These are phyloP conservation scores for Elmis aenea DNA, from an alignment of 2,888 invertebrate genomes.

Conservation along the genomic window DNA sequence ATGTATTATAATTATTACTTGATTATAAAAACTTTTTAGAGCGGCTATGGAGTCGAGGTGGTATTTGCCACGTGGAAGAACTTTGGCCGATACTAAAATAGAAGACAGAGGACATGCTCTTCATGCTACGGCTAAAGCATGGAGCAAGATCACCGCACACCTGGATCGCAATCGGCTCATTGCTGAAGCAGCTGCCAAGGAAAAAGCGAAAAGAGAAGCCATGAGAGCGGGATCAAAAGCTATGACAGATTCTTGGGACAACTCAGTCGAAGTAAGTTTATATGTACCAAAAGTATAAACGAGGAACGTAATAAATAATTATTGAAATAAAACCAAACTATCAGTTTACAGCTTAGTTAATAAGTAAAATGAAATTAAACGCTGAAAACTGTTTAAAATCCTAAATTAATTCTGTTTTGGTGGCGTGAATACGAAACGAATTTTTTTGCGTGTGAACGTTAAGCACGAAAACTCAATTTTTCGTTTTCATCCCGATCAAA, in stretches of 20 bases:
- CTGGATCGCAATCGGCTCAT: constrained; percentile 35
- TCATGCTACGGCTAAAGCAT: constrained; percentile 34
- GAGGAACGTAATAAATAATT: too few relatives aligned
- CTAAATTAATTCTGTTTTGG: too few relatives aligned
- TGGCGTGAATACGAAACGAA: too few relatives aligned
- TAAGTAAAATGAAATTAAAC: too few relatives aligned
- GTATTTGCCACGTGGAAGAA: constrained; percentile 39
- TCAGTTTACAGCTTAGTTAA: too few relatives aligned
- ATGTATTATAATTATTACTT: too few relatives aligned
- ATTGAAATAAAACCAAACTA: too few relatives aligned
- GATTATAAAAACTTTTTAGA: too few relatives aligned
- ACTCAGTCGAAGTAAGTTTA: constrained; percentile 40
- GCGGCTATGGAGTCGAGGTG: constrained; percentile 37
- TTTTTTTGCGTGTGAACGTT: too few relatives aligned
- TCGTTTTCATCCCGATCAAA: too few relatives aligned
- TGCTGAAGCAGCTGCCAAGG: constrained; percentile 37
- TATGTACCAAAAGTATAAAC: background rate
- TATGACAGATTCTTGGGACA: constrained; percentile 47
- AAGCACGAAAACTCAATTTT: too few relatives aligned
- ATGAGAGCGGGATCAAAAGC: constrained; percentile 44
- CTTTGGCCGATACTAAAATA: constrained; percentile 35
- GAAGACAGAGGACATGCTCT: constrained; percentile 38
- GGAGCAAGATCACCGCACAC: constrained; percentile 38
- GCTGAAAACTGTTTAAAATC: too few relatives aligned
- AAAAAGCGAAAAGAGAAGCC: constrained; percentile 39